Conservation (phyloP, 2,888 invertebrate species). For the Pyrochroa serraticornis region DNA sequence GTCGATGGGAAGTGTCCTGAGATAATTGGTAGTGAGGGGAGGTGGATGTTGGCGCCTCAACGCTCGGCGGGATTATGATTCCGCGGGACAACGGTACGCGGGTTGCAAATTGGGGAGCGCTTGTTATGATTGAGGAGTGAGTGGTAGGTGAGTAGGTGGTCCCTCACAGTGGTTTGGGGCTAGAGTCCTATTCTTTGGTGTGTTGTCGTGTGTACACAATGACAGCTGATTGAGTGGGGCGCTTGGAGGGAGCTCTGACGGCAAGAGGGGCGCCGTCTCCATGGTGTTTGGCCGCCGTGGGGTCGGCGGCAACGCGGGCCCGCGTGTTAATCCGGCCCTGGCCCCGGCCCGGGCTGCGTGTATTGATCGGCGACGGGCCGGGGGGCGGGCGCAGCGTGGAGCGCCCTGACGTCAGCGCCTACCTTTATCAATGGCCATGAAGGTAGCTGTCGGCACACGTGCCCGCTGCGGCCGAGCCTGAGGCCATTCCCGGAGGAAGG, state of each 20-base stretch:
- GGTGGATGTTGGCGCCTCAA: no score
- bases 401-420: constrained; percentile 48
- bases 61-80: no score
- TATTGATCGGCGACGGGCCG: constrained; percentile 25
- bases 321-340: constrained; percentile 13
- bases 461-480: constrained; percentile 51
- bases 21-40: no score
- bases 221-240: no score
- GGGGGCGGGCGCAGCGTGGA: constrained; percentile 24
- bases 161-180: no score
- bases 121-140: no score
- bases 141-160: no score
- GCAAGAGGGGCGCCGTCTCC: constrained; percentile 9
- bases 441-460: constrained; percentile 56
- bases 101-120: no score
- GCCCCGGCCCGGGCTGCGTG: constrained; percentile 24
- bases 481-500: constrained; percentile 39
- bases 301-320: constrained; percentile 9
- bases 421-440: constrained; percentile 60
- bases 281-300: constrained; percentile 11
- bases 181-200: no score
- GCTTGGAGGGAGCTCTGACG: background rate
- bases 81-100: no score
- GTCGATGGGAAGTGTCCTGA: no score
- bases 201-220: no score